Base-by-base conservation (phyloP, 2,888 invertebrate genomes). In the Chrysotoxum bicinctum region DNA sequence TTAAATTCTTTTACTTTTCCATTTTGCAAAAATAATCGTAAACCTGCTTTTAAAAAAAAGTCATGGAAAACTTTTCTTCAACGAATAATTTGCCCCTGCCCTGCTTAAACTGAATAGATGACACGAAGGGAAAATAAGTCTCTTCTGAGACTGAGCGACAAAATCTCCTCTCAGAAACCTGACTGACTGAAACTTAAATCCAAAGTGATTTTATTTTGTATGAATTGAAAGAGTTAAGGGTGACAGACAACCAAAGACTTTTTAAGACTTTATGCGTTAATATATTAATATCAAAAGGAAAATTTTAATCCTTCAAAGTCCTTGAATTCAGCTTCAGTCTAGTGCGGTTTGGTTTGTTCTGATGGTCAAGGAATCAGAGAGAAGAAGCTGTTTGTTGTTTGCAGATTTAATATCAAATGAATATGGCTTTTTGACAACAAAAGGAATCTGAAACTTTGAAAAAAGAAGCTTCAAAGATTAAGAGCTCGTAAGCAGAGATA, bases 261-360 rank as follows among this genome's bases (percentile, higher is more conserved):
- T 30, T 16, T 5, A 66, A 32, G 52, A 70, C 70, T 62, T 54
- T 43, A 35, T 56, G 43, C 37, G 35, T 64, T 48, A 56, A 66
- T 37, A 48, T 54, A 48, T 72, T 64, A 74, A 74, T 80, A 68
- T 74, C 60, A 60, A 14, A 50, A 37, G 52, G 68, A 60, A 45
- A 74, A 80, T 52, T 45, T 80, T 62, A 60, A 74, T 80, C 60
- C 35, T 37, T 26, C 26, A 37, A 19, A 60, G 50, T 68, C 52
- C 54, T 50, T 56, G 35, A 40, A 72, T 43, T 54, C 74, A 43
- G 16, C 40, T 54, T 40, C 9, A 23, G 50, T 35, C 23, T 30
- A 8, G 48, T 26, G 43, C 62, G 62, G 62, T 26, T 23, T 26
- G 40, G 40, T 60, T 40, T 54, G 1, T 60, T 60, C 5, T 60